Percentiles rank a stretch among this genome's conserved stretches.
phyloP scores from a whole-genome alignment of 2,797 vertebrate species.

The Centropyge bicolor region DNA sequence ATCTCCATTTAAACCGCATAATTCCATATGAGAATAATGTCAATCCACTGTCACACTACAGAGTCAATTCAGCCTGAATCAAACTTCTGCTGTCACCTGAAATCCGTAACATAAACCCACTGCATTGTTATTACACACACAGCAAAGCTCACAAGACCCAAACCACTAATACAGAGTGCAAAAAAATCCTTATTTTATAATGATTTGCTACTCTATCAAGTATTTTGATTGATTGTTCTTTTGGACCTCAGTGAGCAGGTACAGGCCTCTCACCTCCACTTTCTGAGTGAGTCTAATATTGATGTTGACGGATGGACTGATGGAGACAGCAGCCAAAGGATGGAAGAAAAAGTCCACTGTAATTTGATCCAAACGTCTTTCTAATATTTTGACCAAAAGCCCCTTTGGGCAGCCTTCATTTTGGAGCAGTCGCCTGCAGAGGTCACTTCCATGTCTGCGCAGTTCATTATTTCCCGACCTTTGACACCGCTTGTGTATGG shows the following conservation, averaged over 20 bases:
- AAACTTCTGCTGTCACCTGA: not conserved
- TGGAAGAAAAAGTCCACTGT: not conserved
- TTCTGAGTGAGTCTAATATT: not conserved
- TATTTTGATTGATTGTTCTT: not conserved
- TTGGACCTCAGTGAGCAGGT: not conserved
- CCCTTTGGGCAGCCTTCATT: constrained; percentile 24
- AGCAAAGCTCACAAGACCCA: not conserved
- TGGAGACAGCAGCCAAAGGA: constrained; percentile 6
- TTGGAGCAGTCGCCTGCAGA: constrained; percentile 45
- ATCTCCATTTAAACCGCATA: not conserved
- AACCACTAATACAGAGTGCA: not conserved
- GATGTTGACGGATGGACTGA: not conserved
- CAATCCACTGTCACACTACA: not conserved
- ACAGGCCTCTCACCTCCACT: not conserved
- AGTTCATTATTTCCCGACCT: constrained; percentile 97
- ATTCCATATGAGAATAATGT: not conserved
- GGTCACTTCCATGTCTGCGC: constrained; percentile 90
- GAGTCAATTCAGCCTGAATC: not conserved
- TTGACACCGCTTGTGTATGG: constrained; percentile 93
- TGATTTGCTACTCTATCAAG: not conserved
- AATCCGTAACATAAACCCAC: not conserved
- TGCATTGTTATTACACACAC: not conserved
- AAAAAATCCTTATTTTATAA: not conserved
- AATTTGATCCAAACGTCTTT: constrained; percentile 30
- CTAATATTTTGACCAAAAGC: constrained; percentile 22